Evolutionary conservation across 2,797 vertebrate genomes (phyloP).

Genomic region (Bufotes viridis): DNA sequence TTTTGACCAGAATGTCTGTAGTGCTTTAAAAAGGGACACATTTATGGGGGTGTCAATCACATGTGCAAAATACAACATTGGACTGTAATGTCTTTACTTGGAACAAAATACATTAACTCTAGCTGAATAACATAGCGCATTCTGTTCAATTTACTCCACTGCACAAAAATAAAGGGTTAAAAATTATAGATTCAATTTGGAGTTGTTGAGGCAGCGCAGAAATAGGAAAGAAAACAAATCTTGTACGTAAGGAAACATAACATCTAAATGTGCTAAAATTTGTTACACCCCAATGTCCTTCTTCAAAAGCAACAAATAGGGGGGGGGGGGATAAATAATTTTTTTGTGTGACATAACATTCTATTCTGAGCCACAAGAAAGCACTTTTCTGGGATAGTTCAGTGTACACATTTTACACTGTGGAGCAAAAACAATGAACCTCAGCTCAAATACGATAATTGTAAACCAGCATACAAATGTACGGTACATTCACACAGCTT

Average conservation of each 20-base stretch:
- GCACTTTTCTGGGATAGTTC: conserved; percentile 41
- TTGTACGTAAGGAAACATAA: background rate
- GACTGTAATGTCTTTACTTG: conserved; percentile 21
- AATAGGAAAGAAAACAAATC: background rate
- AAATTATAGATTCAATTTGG: conserved; percentile 10
- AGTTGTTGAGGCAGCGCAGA: background rate
- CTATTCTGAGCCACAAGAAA: conserved; percentile 24
- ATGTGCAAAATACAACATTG: conserved; percentile 49
- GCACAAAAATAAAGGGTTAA: conserved; percentile 20
- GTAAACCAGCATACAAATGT: conserved; percentile 69
- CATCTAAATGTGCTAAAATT: background rate
- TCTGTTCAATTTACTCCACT: conserved; percentile 27
- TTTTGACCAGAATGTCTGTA: background rate
- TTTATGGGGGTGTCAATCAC: conserved; percentile 32
- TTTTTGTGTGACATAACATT: conserved; percentile 8
- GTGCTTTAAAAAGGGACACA: conserved; percentile 20
- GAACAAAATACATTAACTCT: conserved; percentile 22
- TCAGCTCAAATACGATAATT: conserved; percentile 77
- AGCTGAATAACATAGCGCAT: conserved; percentile 11
- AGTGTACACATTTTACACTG: conserved; percentile 44
- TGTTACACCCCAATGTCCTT: background rate
- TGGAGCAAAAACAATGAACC: conserved; percentile 73
- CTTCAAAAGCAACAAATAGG: background rate
- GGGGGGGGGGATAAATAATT: no score
- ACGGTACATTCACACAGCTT: conserved; percentile 67